Percentiles rank a stretch among this genome's conserved stretches.
Evolutionary conservation across 92 coral and sea anemone species (phyloP).

Genomic region (Umimayanthus chanpuru): DNA sequence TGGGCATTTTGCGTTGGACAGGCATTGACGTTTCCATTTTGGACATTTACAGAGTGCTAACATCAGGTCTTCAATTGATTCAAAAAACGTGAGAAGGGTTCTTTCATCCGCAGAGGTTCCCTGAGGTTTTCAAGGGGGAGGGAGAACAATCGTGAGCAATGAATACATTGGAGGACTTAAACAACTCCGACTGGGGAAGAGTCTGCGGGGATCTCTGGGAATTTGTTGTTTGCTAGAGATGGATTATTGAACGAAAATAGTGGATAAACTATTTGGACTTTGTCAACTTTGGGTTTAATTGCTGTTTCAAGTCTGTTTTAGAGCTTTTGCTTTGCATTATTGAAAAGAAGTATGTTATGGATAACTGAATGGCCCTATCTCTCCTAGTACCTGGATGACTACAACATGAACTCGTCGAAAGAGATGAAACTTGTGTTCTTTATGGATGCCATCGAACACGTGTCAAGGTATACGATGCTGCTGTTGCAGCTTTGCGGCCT

Average conservation of each 20-base stretch:
- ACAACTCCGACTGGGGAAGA: too few relatives aligned
- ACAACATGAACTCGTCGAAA: slow-evolving; percentile 95
- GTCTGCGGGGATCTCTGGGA: too few relatives aligned
- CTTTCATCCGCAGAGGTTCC: too few relatives aligned
- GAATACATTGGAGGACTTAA: too few relatives aligned
- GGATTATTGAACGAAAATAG: background rate
- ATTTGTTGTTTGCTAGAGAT: background rate
- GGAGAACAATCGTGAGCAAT: too few relatives aligned
- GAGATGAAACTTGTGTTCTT: slow-evolving; percentile 99
- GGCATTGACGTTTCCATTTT: too few relatives aligned
- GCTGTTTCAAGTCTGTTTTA: background rate
- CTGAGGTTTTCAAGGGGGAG: too few relatives aligned
- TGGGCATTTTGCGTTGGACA: too few relatives aligned
- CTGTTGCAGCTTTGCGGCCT: too few relatives aligned
- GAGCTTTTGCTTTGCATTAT: background rate
- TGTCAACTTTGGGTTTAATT: background rate
- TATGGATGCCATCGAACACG: slow-evolving; percentile 98
- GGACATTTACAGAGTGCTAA: too few relatives aligned
- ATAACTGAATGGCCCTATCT: background rate
- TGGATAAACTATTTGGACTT: background rate
- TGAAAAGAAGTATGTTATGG: background rate
- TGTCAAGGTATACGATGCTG: slow-evolving; percentile 71
- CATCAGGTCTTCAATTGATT: too few relatives aligned
- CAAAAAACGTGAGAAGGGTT: too few relatives aligned
- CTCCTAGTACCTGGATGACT: slow-evolving; percentile 86